Conservation (phyloP, 1,140 invertebrate species). For the Zaprionus tsacasi region DNA sequence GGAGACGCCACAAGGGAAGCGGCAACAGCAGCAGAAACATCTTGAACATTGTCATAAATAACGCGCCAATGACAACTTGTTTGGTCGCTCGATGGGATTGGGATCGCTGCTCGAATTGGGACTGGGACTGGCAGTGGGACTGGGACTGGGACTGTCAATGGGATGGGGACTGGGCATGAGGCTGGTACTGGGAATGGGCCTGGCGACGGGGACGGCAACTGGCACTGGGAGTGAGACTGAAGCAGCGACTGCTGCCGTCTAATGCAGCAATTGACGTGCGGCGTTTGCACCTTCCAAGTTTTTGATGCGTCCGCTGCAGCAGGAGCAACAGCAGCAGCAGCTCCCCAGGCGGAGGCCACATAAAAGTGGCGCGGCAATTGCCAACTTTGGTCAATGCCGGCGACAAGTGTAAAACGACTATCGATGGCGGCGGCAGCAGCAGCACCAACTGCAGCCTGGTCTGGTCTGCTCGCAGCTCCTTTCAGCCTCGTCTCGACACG, state of each 20-base stretch:
- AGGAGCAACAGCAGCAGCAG: constrained; percentile 6
- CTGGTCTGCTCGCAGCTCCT: constrained; percentile 22
- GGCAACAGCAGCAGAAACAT: constrained; percentile 56
- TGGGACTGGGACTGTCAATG: constrained; percentile 6
- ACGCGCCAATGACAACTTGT: constrained; percentile 80
- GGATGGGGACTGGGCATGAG: background rate
- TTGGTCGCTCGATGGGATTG: constrained; percentile 51
- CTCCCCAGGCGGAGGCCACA: constrained; percentile 75
- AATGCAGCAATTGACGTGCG: constrained; percentile 80
- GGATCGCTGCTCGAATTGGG: constrained; percentile 42
- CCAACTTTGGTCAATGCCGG: constrained; percentile 81
- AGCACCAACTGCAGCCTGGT: constrained; percentile 7
- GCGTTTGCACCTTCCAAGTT: constrained; percentile 76
- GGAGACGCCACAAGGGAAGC: constrained; percentile 31
- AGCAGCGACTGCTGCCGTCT: constrained; percentile 53
- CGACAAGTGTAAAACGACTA: constrained; percentile 82
- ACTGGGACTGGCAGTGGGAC: constrained; percentile 1
- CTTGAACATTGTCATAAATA: constrained; percentile 82
- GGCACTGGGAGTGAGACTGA: constrained; percentile 21
- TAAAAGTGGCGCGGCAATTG: constrained; percentile 82
- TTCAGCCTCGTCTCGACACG: constrained; percentile 35
- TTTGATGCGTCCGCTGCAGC: constrained; percentile 64
- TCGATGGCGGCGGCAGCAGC: constrained; percentile 53
- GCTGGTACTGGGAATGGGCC: constrained; percentile 8
- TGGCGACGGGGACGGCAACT: constrained; percentile 23